Evolutionary conservation across 2,888 invertebrate species (phyloP), one percentile per base, ranked within the genome.

Genomic region (Euzophera pinguis): DNA sequence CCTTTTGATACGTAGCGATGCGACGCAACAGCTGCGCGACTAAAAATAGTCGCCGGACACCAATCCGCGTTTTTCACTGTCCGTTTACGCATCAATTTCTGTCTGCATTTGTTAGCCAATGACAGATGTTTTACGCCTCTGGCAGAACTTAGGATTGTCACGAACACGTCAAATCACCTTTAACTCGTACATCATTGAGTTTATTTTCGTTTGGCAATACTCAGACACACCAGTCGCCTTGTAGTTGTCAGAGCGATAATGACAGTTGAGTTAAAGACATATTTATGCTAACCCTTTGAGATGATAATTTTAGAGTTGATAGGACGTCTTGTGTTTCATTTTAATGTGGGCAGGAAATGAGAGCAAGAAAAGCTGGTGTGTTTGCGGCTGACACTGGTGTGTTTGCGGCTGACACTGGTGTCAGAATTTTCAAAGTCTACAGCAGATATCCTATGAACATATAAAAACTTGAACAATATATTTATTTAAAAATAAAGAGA

Each of bases 41-140:
- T 80, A 84, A 77, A 81, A 78, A 82, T 86, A 87, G 62, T 58
- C 67, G 67, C 60, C 75, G 79, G 82, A 79, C 84, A 83, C 78
- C 74, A 84, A 81, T 87, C 84, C 82, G 84, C 84, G 86, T 89
- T 89, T 89, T 89, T 89, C 89, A 89, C 87, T 87, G 89, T 88
- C 89, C 83, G 64, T 73, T 70, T 67, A 69, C 80, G 72, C 88
- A 89, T 89, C 89, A 89, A 89, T 89, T 84, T 68, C 85, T 84
- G 88, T 89, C 88, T 65, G 72, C 80, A 81, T 86, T 84, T 81
- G 86, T 88, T 88, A 85, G 76, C 79, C 81, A 88, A 85, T 88
- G 89, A 89, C 87, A 87, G 84, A 86, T 85, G 84, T 73, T 81
- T 79, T 77, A 84, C 85, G 82, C 84, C 81, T 83, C 76, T 66